Conservation (phyloP, 1,140 invertebrate species). For the Zaprionus lachaisei region DNA sequence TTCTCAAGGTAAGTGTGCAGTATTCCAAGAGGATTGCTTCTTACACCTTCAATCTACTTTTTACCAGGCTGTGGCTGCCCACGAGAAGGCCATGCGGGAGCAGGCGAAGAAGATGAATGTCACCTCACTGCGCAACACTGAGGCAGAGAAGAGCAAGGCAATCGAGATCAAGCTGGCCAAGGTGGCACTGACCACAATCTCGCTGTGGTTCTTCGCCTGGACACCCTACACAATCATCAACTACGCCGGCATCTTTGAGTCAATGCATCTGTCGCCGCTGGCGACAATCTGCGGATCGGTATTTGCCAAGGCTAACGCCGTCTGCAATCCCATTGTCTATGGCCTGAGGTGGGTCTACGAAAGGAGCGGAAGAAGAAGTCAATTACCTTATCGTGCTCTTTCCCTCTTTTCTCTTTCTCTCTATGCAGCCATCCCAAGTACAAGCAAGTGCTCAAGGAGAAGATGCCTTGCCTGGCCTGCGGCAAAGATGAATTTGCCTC, state of each 20-base stretch:
- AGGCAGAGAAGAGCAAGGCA: slow-evolving; percentile 87
- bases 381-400: neutral
- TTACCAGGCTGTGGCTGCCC: slow-evolving; percentile 87
- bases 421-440: slow-evolving; percentile 89
- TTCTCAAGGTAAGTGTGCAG: slow-evolving; percentile 86
- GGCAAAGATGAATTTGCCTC: slow-evolving; percentile 86
- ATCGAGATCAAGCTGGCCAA: slow-evolving; percentile 87
- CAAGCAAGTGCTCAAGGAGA: slow-evolving; percentile 85
- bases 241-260: slow-evolving; percentile 88
- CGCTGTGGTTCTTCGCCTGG: slow-evolving; percentile 91
- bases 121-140: slow-evolving; percentile 87
- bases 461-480: slow-evolving; percentile 86
- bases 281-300: slow-evolving; percentile 89
- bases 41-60: neutral
- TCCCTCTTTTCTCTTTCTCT: neutral
- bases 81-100: slow-evolving; percentile 90
- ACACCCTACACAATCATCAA: slow-evolving; percentile 91
- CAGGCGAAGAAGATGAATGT: slow-evolving; percentile 91
- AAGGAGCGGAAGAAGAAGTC: neutral
- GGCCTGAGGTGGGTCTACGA: slow-evolving; percentile 81
- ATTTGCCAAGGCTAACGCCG: slow-evolving; percentile 88
- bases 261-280: slow-evolving; percentile 87
- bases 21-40: neutral
- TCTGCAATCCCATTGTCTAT: slow-evolving; percentile 90
- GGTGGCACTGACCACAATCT: slow-evolving; percentile 90